Conservation (phyloP, 1,140 invertebrate genomes). For the Scaptomyza graminum region DNA sequence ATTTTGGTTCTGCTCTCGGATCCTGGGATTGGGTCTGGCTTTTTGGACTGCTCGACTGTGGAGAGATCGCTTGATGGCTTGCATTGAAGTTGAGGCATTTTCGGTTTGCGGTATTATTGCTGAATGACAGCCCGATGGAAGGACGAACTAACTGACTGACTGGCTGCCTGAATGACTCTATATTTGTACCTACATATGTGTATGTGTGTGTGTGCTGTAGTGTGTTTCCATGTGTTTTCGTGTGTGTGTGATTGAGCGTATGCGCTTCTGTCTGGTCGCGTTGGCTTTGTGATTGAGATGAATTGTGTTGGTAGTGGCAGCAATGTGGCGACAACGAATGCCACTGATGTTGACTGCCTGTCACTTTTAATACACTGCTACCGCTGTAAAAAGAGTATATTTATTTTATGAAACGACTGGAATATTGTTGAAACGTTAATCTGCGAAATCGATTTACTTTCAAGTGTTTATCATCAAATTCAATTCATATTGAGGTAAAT, state of each 20-base stretch:
- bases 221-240: neutral
- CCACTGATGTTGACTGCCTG: slow-evolving; percentile 39
- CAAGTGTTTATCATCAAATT: no score
- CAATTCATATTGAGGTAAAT: no score
- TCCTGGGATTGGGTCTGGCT: slow-evolving; percentile 7
- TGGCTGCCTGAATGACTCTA: slow-evolving; percentile 38
- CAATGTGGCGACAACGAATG: slow-evolving; percentile 43
- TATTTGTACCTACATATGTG: slow-evolving; percentile 13
- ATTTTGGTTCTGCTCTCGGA: neutral
- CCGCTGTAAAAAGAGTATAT: neutral
- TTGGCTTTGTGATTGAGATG: slow-evolving; percentile 74
- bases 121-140: slow-evolving; percentile 56
- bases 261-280: slow-evolving; percentile 47
- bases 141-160: slow-evolving; percentile 45
- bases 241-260: slow-evolving; percentile 28
- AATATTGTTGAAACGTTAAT: no score
- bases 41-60: slow-evolving; percentile 8
- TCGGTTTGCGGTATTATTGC: slow-evolving; percentile 72
- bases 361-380: slow-evolving; percentile 27
- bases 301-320: slow-evolving; percentile 59
- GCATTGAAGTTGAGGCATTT: slow-evolving; percentile 65
- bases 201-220: slow-evolving; percentile 9
- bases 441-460: no score
- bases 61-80: slow-evolving; percentile 21
- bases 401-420: neutral